These are phyloP conservation scores for Typhlomys cinereus DNA, from an alignment of 2,113 vertebrate genomes.

Conservation along the genomic window DNA sequence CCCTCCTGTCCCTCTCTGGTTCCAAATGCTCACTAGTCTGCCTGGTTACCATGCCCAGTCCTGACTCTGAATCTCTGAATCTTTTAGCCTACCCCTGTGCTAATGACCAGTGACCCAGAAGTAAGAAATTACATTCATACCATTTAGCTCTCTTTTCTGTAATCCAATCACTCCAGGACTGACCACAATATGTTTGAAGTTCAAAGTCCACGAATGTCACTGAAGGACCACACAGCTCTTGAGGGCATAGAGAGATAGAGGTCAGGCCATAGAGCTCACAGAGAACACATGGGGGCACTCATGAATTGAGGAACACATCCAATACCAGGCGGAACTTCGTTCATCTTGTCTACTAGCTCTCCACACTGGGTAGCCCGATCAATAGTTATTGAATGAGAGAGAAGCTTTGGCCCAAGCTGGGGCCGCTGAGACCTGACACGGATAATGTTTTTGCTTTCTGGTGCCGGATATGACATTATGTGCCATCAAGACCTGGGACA, in stretches of 20 bases:
- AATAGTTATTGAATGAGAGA: neutral
- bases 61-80: too few species aligned
- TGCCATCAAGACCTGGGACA: neutral
- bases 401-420: neutral
- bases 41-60: neutral
- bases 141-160: neutral
- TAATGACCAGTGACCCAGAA: neutral
- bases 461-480: neutral
- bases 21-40: neutral
- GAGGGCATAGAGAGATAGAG: neutral
- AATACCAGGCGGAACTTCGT: neutral
- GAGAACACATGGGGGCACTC: neutral
- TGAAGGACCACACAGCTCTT: neutral
- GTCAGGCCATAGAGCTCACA: neutral
- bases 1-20: rapidly evolving
- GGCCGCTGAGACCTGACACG: neutral
- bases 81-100: rapidly evolving
- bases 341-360: neutral
- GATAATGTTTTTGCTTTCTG: constrained; percentile 4
- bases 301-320: neutral
- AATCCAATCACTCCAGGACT: neutral
- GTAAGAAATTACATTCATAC: neutral
- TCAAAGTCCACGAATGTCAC: neutral
- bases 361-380: neutral
- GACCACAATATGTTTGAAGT: neutral